phyloP scores from a whole-genome alignment of 1,140 invertebrate species.

The Brachionus rubens region DNA sequence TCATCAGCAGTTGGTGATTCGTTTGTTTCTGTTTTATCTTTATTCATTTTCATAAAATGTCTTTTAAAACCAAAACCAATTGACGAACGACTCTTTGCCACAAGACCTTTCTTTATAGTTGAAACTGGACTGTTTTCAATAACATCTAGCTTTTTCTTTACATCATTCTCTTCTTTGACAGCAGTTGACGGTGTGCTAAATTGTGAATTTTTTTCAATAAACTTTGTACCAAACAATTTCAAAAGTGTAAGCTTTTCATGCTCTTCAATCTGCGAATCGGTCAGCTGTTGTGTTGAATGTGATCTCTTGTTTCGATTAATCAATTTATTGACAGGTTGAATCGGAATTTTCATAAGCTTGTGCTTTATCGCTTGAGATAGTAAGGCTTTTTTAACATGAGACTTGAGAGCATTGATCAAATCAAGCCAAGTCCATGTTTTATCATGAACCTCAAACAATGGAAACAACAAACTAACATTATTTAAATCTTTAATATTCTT shows the following conservation, averaged over 20 bases:
- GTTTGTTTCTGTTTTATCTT: background rate
- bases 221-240: conserved; percentile 37
- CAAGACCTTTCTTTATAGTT: background rate
- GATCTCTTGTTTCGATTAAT: conserved; percentile 33
- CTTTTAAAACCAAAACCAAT: conserved; percentile 17
- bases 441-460: conserved; percentile 94
- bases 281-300: conserved; percentile 9
- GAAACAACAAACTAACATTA: conserved; percentile 86
- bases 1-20: background rate
- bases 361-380: conserved; percentile 69
- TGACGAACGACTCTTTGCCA: background rate
- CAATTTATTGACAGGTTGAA: conserved; percentile 39
- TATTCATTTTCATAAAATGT: background rate
- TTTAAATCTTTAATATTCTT: conserved; percentile 95
- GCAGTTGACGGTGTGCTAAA: background rate
- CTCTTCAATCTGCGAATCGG: conserved; percentile 32
- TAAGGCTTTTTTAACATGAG: conserved; percentile 82
- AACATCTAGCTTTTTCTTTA: background rate
- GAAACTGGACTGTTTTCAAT: background rate
- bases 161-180: background rate
- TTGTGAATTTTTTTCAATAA: conserved; percentile 45
- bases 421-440: conserved; percentile 99
- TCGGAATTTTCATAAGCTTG: conserved; percentile 23
- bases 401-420: conserved; percentile 87
- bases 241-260: conserved; percentile 21